Evolutionary conservation across 2,888 invertebrate species (phyloP), one percentile per base, ranked within the genome.

Genomic region (Lithophane socia): DNA sequence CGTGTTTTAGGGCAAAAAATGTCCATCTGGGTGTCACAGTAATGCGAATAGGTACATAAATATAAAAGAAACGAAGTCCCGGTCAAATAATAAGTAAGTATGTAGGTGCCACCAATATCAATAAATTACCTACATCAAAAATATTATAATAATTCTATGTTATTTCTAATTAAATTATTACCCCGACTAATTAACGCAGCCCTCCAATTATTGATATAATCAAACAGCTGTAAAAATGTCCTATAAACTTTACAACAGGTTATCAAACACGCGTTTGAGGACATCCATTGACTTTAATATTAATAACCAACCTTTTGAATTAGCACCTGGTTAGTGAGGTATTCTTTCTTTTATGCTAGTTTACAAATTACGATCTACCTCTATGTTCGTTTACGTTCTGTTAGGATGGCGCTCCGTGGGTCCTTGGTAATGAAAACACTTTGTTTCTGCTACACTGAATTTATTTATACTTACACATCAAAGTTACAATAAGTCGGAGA

Each of bases 171-270:
- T 70, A 56, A 64, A 42, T n/a, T n/a, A n/a, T n/a, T n/a, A 44
- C 44, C n/a, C n/a, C n/a, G n/a, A 13, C 44, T 44, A 47, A 75
- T 63, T 13, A 63, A 63, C 18, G 44, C n/a, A 29, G 10, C 16
- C 29, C 42, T 44, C 4, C 44, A 65, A 65, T 66, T 65, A 77
- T 52, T 21, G 13, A 52, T 44, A 9, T 29, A 65, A 49, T 37
- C 58, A 29, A 42, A 24, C 64, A 44, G 42, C 18, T 66, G 18
- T 77, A 52, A 76, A 66, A n/a, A 66, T 77, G 60, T 76, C 58
- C 10, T 18, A 29, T n/a, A 44, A 3, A 16, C 49, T 77, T 76
- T 60, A 66, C 13, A 60, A n/a, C 77, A 77, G 49, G 18, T 58
- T 18, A 29, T 44, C 9, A 77, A 60, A 49, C 24, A n/a, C 18